phyloP scores from a whole-genome alignment of 2,113 vertebrate genomes.

The Myodes glareolus region DNA sequence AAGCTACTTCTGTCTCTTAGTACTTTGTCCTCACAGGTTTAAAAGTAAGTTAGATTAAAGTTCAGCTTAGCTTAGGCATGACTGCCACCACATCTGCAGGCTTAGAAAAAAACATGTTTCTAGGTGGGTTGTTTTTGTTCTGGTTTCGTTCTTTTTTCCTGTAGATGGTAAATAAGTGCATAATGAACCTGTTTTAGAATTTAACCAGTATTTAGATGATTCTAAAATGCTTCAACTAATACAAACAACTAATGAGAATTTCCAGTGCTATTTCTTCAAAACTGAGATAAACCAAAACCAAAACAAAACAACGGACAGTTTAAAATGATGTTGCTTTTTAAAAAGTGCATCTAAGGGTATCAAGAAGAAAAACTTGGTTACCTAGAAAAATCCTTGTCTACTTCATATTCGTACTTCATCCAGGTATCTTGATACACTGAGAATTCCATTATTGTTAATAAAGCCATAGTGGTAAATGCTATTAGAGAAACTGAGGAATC shows the following conservation, averaged over 20 bases:
- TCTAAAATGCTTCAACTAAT: conserved; percentile 47
- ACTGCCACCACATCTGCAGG: background rate
- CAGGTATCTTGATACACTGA: conserved; percentile 96
- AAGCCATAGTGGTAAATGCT: conserved; percentile 94
- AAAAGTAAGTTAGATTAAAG: conserved; percentile 47
- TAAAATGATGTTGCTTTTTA: background rate
- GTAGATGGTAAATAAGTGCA: background rate
- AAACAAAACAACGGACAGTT: background rate
- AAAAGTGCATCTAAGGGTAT: conserved; percentile 25
- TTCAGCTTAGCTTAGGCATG: conserved; percentile 25
- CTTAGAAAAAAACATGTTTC: background rate
- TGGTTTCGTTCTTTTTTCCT: background rate
- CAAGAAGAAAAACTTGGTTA: conserved; percentile 80
- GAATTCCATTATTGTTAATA: conserved; percentile 96
- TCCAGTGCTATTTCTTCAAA: conserved; percentile 49
- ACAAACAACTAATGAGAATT: background rate
- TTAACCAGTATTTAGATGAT: conserved; percentile 47
- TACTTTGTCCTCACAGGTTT: conserved; percentile 24
- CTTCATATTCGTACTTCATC: conserved; percentile 99
- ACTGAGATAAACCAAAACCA: conserved; percentile 38
- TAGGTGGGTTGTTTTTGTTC: background rate
- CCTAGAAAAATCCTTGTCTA: conserved; percentile 98
- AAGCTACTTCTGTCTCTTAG: background rate
- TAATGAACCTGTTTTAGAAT: conserved; percentile 8
- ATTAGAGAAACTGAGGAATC: conserved; percentile 93